Evolutionary conservation across 2,888 invertebrate genomes (phyloP), one percentile per base, ranked within the genome.

Genomic region (Psylliodes chrysocephalus): DNA sequence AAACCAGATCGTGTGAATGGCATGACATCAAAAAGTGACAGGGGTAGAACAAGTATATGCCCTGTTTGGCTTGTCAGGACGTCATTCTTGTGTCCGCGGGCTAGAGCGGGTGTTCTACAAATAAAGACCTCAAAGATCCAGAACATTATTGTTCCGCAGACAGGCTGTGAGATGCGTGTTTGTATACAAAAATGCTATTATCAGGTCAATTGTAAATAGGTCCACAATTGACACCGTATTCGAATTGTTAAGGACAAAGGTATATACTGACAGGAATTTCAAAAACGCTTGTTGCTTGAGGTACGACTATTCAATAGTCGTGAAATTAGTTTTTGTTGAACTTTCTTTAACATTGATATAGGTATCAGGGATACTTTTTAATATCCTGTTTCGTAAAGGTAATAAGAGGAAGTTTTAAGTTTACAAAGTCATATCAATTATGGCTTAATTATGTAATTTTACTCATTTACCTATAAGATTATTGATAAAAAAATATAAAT

Each of bases 141-240:
- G 44, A 60, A 49, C 35, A n/a, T 57, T 60, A 76, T 80, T 80
- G 78, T 80, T 71, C 59, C 46, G 51, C 56, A 70, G 78, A 76
- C 78, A 75, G 71, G 72, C 69, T 63, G 65, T 71, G 73, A 72
- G 73, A 75, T 74, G 73, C 69, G 63, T 80, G 80, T 81, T 80
- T 80, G 78, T 80, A 81, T 78, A 81, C 79, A 80, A 75, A 75
- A 74, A 76, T 68, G 73, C 74, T 74, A 80, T 80, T 80, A 81
- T 79, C 77, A 70, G 66, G 68, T 75, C 79, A 79, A 77, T 78
- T 77, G 75, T 74, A 73, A 70, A 75, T 74, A 72, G 55, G 59
- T 62, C 46, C 30, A 65, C 63, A 59, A 65, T 63, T 66, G 68
- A 63, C 47, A 54, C 12, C 57, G 55, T 53, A 28, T 61, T 53